Evolutionary conservation across 2,888 invertebrate species (phyloP), one percentile per base, ranked within the genome.

Genomic region (Gandaritis pyraliata): DNA sequence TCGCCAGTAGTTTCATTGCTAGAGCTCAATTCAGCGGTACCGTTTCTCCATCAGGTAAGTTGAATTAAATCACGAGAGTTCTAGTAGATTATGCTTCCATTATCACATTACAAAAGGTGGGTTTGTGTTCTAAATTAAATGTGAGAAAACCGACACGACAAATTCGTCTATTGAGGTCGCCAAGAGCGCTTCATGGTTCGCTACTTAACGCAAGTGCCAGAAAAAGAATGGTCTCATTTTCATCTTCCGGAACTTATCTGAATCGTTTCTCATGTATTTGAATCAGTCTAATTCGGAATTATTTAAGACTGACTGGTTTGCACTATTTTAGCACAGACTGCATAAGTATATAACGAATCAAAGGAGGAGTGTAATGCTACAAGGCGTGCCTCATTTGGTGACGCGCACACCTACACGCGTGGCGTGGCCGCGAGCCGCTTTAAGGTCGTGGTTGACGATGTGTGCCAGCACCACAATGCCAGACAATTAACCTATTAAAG

Each of bases 401-500:
- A 83, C 84, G 84, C 80, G 80, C 75, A 80, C 81, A 84, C 83
- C 82, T 83, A 83, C 81, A 82, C 77, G 86, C 86, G 86, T 83
- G 85, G 82, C 82, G 85, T 87, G 88, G 88, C 87, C 90, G 86
- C 88, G 82, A 86, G 85, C 74, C 82, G 81, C 81, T 85, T 80
- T 90, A 88, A 90, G 90, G 90, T 91, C 90, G 90, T 81, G 81
- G 84, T 81, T 86, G 85, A 74, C 85, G 82, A 87, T 87, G 83
- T 88, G 86, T 90, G 88, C 90, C 89, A 90, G 87, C 86, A 85
- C 85, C 80, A 91, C 91, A 88, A 90, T 91, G 88, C 87, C 86
- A 87, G 87, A 81, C 87, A 88, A 90, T 92, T 90, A 91, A 87
- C 88, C 88, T 89, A 90, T 90, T 89, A 90, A 87, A 88, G 84